Base-by-base conservation (phyloP, 2,113 vertebrate species). In the Lophura nycthemera region DNA sequence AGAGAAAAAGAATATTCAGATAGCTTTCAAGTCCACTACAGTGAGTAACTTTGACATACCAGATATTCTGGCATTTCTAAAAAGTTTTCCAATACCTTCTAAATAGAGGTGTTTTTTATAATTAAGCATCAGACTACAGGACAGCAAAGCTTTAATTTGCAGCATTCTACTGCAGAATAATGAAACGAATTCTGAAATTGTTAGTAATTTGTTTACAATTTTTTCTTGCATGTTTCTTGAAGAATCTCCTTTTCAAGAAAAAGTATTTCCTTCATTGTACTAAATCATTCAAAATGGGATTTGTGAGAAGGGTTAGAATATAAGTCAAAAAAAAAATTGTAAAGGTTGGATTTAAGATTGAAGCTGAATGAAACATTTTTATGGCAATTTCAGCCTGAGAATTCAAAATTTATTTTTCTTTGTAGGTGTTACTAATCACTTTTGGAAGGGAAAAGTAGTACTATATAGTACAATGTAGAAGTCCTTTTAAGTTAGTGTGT, bases 61-160 rank as follows among this genome's bases (percentile, higher is more conserved):
- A 34, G 17, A 34, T 85, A 60, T 91, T 92, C 64, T 88, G 72
- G 38, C 76, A 81, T 72, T 88, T 91, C 7, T 67, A 50, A 87
- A 85, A 76, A 76, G n/a, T 89, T 94, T 92, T 79, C 36, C 40
- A 52, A 0, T 92, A 16, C n/a, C 4, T 73, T 85, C 38, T 67
- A 48, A 74, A 38, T 61, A 13, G 16, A 30, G 4, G 11, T 21
- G 11, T 24, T 12, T 50, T 47, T 47, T 50, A 47, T 93, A 79
- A 29, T 65, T 50, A 75, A 75, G 14, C 71, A 67, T 86, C 43
- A 77, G 27, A 38, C 45, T 63, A 5, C 16, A 73, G 65, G 38
- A 30, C 42, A 74, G 52, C 25, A 89, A 70, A 95, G 71, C 48
- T 87, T 87, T 87, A 65, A 73, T 84, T 96, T 87, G 32, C 40